phyloP scores from a whole-genome alignment of 2,113 vertebrate species.

The Neoarius graeffei region DNA sequence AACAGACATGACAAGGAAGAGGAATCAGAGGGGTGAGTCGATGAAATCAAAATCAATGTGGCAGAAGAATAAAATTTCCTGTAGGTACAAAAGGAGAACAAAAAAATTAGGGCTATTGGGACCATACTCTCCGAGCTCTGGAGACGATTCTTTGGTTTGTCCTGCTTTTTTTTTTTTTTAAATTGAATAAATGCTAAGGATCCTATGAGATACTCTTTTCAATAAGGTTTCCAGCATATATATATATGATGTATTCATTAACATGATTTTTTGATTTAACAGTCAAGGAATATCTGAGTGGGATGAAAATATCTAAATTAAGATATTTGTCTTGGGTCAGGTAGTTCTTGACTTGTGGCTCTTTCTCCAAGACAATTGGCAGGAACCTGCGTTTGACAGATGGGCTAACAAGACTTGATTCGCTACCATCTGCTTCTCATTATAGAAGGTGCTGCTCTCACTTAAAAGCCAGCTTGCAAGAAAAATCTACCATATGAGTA shows the following conservation, averaged over 20 bases:
- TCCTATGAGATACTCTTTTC: too few relatives aligned
- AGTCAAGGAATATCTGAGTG: neutral
- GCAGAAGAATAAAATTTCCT: neutral
- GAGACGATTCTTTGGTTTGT: neutral
- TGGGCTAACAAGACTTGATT: slow-evolving; percentile 38
- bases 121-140: too few relatives aligned
- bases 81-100: neutral
- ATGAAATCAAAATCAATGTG: neutral
- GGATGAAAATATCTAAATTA: slow-evolving; percentile 11
- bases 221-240: neutral
- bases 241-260: neutral
- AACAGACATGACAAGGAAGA: slow-evolving; percentile 16
- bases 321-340: slow-evolving; percentile 47
- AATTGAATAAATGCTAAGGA: too few relatives aligned
- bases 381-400: slow-evolving; percentile 53
- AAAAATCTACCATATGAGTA: neutral
- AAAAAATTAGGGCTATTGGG: neutral
- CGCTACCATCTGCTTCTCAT: slow-evolving; percentile 51
- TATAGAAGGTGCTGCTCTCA: slow-evolving; percentile 49
- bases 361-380: slow-evolving; percentile 41
- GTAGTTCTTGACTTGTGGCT: slow-evolving; percentile 40
- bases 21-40: neutral
- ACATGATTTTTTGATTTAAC: neutral
- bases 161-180: neutral
- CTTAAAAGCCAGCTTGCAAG: slow-evolving; percentile 38